Percentiles rank a stretch among this genome's conserved stretches.
Conservation (phyloP, 2,113 vertebrate species). For the Oreochromis tanganicae region DNA sequence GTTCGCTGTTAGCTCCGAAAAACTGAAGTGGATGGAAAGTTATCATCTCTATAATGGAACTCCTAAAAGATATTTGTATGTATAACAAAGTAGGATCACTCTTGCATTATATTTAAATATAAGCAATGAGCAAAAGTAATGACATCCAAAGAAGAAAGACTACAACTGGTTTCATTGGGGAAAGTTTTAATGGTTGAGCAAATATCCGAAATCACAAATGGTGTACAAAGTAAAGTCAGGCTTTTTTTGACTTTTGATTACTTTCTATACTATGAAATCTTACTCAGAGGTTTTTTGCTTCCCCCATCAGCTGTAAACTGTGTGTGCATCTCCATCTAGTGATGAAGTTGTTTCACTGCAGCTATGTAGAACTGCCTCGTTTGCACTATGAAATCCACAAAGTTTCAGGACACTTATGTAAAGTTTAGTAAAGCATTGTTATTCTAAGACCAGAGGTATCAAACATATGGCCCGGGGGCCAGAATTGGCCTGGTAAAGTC, state of each 20-base stretch:
- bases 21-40: not conserved
- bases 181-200: not conserved
- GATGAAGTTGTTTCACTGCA: slow-evolving; percentile 21
- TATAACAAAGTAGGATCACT: not conserved
- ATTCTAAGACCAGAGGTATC: not conserved
- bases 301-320: not conserved
- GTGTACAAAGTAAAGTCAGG: not conserved
- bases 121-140: not conserved
- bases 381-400: not conserved
- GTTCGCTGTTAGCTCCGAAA: slow-evolving; percentile 21
- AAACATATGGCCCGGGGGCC: not conserved
- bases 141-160: not conserved
- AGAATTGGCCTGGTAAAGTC: fast-evolving
- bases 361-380: fast-evolving
- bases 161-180: not conserved
- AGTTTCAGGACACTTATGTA: not conserved
- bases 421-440: not conserved
- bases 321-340: slow-evolving; percentile 42
- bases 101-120: not conserved
- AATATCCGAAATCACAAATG: not conserved
- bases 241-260: not conserved
- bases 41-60: slow-evolving; percentile 23
- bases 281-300: not conserved
- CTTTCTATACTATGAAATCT: not conserved
- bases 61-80: slow-evolving; percentile 18